These are phyloP conservation scores for Poeciliopsis infans DNA, from an alignment of 2,797 vertebrate species.

Conservation along the genomic window DNA sequence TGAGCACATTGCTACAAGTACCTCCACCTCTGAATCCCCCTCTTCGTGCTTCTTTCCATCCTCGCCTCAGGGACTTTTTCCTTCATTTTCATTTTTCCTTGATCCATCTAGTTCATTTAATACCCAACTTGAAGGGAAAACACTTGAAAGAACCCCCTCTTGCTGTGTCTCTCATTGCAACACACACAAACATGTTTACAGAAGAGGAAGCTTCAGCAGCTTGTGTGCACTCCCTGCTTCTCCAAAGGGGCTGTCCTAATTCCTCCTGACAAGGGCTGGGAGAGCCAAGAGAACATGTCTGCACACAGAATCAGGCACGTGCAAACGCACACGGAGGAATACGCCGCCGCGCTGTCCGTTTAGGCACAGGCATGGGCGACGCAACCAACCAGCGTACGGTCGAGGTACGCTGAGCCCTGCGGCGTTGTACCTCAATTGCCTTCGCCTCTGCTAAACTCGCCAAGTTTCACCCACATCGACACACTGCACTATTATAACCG, in stretches of 20 bases:
- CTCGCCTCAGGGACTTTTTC: background rate
- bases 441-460: conserved; percentile 53
- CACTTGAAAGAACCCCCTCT: conserved; percentile 16
- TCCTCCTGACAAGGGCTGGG: conserved; percentile 80
- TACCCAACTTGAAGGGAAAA: conserved; percentile 22
- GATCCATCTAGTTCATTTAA: conserved; percentile 18
- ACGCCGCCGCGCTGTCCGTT: conserved; percentile 38
- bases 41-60: background rate
- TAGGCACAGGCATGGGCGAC: conserved; percentile 31
- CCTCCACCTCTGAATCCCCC: background rate
- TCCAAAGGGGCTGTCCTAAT: conserved; percentile 79
- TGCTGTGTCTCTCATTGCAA: conserved; percentile 3
- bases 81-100: background rate
- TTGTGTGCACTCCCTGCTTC: conserved; percentile 70
- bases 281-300: conserved; percentile 75
- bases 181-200: conserved; percentile 20
- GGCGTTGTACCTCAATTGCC: conserved; percentile 68
- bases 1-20: conserved; percentile 56
- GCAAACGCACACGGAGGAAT: conserved; percentile 22
- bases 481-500: conserved; percentile 7
- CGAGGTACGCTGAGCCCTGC: conserved; percentile 36
- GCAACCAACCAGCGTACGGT: conserved; percentile 44
- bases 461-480: conserved; percentile 29
- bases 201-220: conserved; percentile 64
- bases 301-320: conserved; percentile 19